Conservation (phyloP, 2,113 vertebrate genomes). For the Barbus barbus region DNA sequence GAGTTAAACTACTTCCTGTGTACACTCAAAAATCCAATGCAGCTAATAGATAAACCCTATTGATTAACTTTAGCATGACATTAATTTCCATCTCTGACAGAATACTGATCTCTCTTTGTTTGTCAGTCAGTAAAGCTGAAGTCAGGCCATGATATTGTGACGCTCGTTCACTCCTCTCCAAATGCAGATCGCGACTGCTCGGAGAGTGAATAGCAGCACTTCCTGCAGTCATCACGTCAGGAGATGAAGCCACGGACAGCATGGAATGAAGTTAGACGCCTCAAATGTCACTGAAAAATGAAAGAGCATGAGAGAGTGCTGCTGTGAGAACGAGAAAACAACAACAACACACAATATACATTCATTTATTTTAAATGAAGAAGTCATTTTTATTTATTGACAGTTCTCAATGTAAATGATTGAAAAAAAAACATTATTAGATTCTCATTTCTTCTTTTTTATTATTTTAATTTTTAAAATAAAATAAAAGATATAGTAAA, state of each 20-base stretch:
- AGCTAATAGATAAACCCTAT: slow-evolving; percentile 33
- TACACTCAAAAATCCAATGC: background rate
- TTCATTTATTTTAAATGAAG: background rate
- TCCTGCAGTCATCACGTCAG: background rate
- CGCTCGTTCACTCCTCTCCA: background rate
- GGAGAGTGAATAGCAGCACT: background rate
- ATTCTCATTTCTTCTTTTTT: background rate
- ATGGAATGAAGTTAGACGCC: slow-evolving; percentile 25
- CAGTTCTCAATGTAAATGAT: background rate
- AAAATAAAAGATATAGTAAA: too few species aligned
- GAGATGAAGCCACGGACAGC: background rate
- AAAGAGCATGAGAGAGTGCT: background rate
- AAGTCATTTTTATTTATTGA: background rate
- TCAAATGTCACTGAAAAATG: background rate
- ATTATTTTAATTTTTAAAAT: too few species aligned
- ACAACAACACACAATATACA: background rate
- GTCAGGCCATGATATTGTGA: background rate
- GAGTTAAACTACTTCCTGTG: background rate
- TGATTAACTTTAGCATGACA: slow-evolving; percentile 27
- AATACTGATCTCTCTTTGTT: background rate
- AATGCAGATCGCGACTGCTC: background rate
- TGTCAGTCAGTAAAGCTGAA: too few species aligned
- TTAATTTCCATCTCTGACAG: background rate
- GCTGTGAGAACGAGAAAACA: background rate
- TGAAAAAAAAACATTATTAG: background rate